Evolutionary conservation across 2,113 vertebrate genomes (phyloP), one percentile per base, ranked within the genome.

Genomic region (Formicarius rufipectus): DNA sequence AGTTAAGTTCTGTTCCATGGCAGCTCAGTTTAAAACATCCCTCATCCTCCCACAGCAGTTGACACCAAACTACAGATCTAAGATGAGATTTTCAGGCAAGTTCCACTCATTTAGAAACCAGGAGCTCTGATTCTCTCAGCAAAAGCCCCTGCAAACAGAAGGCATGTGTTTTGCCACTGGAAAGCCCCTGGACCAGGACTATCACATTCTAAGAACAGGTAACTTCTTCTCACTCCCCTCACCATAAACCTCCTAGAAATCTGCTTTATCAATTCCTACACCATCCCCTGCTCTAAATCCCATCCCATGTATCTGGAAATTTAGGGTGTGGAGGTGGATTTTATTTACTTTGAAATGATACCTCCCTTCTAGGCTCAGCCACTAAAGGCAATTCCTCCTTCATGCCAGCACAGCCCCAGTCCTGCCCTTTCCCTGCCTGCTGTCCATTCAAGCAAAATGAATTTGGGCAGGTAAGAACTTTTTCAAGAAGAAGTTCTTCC

Each of bases 311-410:
- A 24, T 37, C 83, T 39, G 39, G 21, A 67, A 82, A 76, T 47
- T 8, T 19, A 55, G 25, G 67, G 52, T 50, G 72, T 85, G 89
- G 85, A 85, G 85, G 78, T 49, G 69, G 56, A 74, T 84, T 87
- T 84, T 42, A 53, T 84, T 78, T 89, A 31, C 94, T 95, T 81
- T 81, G 88, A 91, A 77, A 82, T 55, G 58, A 55, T 85, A 90
- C 60, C 49, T 67, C 66, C 69, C 75, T 91, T 64, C 85, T 10
- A 53, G 64, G 64, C 66, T 85, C 63, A 88, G 62, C 47, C 63
- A 84, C 21, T 14, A 50, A 90, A 67, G 18, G 33, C 4, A 78
- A 79, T 81, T 88, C 31, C 52, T 66, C n/a, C 59, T 66, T 58
- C 28, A 8, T 19, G 59, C 7, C 93, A 71, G 91, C 73, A 64